Base-by-base conservation (phyloP, 2,888 invertebrate species). In the Peribatodes rhomboidaria region DNA sequence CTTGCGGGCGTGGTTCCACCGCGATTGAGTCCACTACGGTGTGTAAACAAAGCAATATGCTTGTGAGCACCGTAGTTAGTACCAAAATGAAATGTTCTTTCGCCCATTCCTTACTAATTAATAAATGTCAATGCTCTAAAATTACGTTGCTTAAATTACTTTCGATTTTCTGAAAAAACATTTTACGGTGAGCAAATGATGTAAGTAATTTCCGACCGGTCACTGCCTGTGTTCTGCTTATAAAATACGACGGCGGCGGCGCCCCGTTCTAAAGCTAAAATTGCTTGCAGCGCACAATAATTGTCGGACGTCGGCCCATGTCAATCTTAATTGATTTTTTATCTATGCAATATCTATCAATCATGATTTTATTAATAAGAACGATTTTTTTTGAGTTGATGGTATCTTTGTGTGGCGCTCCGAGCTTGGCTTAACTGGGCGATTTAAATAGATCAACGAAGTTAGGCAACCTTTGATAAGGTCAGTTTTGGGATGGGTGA, bases 301-400 rank as follows among this genome's bases (percentile, higher is more conserved):
- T 53, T 2, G 33, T 49, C 47, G 53, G 53, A 37, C 20, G 39
- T 22, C 33, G 22, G 22, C 11, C 11, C n/a, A 44, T 49, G 60
- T 64, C 58, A 44, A 64, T 66, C 52, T 22, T 64, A 69, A 66
- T 69, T 59, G 63, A 64, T 33, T 61, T 66, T 46, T 61, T 64
- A 69, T 64, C 66, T 52, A 41, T 39, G 57, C 60, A 49, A 62
- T 62, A 47, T 56, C n/a, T 41, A 41, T 22, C 39, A 20, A 53
- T 41, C 41, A n/a, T 27, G 37, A 53, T 53, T 41, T 31, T 55
- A 42, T 55, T 55, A 54, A 18, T 33, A 49, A 22, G n/a, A 33
- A 22, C 22, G 13, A 10, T 2, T 16, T 41, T 41, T 16, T 41
- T 16, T 9, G 14, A 14, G 14, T 16, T 7, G 14, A 9, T 16